A percentile compares a stretch with the other conserved stretches of the same genome.
Conservation (phyloP, 2,113 vertebrate species). For the Plectropomus leopardus region DNA sequence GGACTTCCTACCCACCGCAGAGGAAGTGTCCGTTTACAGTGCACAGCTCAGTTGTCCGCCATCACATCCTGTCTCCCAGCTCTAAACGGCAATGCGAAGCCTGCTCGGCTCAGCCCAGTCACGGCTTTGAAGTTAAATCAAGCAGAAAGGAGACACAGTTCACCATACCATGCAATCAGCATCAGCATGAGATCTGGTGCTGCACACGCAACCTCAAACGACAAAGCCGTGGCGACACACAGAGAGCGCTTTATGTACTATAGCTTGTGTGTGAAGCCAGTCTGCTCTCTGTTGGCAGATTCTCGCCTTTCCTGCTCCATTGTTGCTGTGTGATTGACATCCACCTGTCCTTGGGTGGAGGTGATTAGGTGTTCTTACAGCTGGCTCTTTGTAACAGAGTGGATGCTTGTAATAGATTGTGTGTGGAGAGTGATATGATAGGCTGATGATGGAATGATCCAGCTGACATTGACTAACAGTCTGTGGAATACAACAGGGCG, state of each 20-base stretch:
- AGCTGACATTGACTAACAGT: slow-evolving; percentile 68
- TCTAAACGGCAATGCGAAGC: slow-evolving; percentile 59
- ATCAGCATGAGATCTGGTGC: slow-evolving; percentile 49
- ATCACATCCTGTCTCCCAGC: slow-evolving; percentile 75
- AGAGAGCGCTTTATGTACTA: slow-evolving; percentile 7
- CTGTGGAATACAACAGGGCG: slow-evolving; percentile 63
- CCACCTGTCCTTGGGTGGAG: slow-evolving; percentile 65
- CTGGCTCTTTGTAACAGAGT: slow-evolving; percentile 51
- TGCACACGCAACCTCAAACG: slow-evolving; percentile 35
- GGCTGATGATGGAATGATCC: slow-evolving; percentile 72
- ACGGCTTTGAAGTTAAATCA: slow-evolving; percentile 72
- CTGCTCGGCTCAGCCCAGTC: slow-evolving; percentile 47
- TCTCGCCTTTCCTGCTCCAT: slow-evolving; percentile 4
- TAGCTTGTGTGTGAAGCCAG: background rate
- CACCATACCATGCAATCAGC: slow-evolving; percentile 60
- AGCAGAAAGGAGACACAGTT: slow-evolving; percentile 72
- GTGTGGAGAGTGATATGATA: slow-evolving; percentile 57
- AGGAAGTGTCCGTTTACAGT: slow-evolving; percentile 81
- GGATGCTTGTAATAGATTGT: slow-evolving; percentile 63
- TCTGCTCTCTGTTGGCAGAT: background rate
- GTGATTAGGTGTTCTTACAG: slow-evolving; percentile 60
- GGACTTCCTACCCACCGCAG: slow-evolving; percentile 73
- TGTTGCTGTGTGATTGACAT: slow-evolving; percentile 54
- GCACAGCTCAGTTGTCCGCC: slow-evolving; percentile 71
- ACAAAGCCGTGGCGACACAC: slow-evolving; percentile 35